A percentile compares a stretch with the other conserved stretches of the same genome.
phyloP scores from a whole-genome alignment of 2,113 vertebrate genomes.

The Paradisaea rubra region DNA sequence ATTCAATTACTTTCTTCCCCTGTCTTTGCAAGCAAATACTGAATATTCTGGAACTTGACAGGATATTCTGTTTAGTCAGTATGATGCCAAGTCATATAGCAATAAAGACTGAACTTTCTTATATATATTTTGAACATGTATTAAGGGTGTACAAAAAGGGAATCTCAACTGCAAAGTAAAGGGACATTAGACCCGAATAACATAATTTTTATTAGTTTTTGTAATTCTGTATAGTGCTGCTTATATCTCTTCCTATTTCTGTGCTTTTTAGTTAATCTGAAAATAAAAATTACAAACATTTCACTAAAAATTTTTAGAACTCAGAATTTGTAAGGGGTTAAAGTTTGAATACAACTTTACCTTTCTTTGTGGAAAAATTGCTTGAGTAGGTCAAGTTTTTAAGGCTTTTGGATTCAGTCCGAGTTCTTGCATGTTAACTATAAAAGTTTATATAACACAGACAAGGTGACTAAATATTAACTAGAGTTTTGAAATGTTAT shows the following conservation, averaged over 20 bases:
- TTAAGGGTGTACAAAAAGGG: background rate
- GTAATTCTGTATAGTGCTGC: background rate
- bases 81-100: background rate
- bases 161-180: background rate
- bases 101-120: background rate
- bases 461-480: background rate
- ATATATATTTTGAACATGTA: background rate
- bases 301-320: background rate
- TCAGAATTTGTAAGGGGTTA: background rate
- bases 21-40: background rate
- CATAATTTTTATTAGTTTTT: background rate
- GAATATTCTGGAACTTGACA: background rate
- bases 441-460: background rate
- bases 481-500: background rate
- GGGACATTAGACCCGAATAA: background rate
- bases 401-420: background rate
- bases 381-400: background rate
- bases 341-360: background rate
- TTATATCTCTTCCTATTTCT: background rate
- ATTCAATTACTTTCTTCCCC: background rate
- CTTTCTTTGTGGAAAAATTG: background rate
- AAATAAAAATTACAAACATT: background rate
- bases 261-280: background rate
- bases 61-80: background rate
- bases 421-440: background rate